Percentiles rank a stretch among this genome's conserved stretches.
Conservation (phyloP, 2,888 invertebrate genomes). For the Chouioia cunea region DNA sequence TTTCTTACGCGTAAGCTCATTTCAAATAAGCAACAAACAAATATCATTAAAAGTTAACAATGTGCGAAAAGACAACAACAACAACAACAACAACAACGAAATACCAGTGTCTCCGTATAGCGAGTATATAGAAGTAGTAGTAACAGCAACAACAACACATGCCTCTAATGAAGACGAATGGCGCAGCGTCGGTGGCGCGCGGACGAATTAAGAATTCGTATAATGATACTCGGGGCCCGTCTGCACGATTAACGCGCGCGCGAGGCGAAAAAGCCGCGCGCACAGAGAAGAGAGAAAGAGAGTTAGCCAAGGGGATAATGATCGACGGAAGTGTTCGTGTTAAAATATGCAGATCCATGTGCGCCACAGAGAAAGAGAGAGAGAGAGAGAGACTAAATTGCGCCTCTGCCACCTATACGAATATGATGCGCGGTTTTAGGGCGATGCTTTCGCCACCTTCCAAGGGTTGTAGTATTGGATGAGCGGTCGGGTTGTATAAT, state of each 20-base stretch:
- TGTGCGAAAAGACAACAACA: too few relatives aligned
- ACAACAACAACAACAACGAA: too few relatives aligned
- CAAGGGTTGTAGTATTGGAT: neutral
- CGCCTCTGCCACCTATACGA: conserved; percentile 25
- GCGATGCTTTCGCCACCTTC: too few relatives aligned
- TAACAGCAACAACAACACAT: neutral
- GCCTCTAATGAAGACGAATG: conserved; percentile 48
- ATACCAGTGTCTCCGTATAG: too few relatives aligned
- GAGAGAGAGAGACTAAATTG: conserved; percentile 58
- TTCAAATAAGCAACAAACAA: too few relatives aligned
- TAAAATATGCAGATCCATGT: conserved; percentile 67
- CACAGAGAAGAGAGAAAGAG: neutral
- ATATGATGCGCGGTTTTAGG: neutral
- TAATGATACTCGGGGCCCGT: conserved; percentile 35
- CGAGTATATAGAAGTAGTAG: too few relatives aligned
- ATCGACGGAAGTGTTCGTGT: conserved; percentile 68
- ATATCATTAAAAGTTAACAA: too few relatives aligned
- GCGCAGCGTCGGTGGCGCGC: conserved; percentile 11
- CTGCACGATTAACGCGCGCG: conserved; percentile 30
- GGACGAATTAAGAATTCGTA: conserved; percentile 42
- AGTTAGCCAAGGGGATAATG: conserved; percentile 59
- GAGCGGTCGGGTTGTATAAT: too few relatives aligned
- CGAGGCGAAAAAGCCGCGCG: conserved; percentile 13
- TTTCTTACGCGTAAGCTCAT: too few relatives aligned
- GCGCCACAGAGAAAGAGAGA: conserved; percentile 10